Conservation (phyloP, 2,113 vertebrate genomes). For the Chloroceryle aenea region DNA sequence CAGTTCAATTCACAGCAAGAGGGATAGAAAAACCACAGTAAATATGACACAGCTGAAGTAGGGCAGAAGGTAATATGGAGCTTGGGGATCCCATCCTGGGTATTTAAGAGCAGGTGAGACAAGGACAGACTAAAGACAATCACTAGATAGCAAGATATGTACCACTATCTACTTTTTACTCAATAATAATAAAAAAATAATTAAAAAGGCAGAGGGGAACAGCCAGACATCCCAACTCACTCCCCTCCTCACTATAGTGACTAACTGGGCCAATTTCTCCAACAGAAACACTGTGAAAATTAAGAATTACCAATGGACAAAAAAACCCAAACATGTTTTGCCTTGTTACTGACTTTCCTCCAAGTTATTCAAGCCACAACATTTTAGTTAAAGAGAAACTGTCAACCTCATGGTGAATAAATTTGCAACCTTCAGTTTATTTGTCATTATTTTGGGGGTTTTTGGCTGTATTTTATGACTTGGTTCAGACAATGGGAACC, state of each 20-base stretch:
- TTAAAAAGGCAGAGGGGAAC: neutral
- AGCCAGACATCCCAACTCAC: neutral
- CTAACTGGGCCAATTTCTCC: neutral
- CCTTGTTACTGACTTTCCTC: neutral
- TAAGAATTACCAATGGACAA: rapidly evolving
- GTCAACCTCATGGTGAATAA: neutral
- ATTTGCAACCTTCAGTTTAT: neutral
- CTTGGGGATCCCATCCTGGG: neutral
- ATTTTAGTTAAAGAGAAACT: neutral
- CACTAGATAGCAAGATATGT: neutral
- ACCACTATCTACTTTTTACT: neutral
- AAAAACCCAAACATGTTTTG: neutral
- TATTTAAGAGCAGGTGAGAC: neutral
- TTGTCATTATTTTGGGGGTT: neutral
- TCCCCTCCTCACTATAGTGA: neutral
- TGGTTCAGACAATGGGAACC: neutral
- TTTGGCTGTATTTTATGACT: neutral
- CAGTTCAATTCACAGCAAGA: neutral
- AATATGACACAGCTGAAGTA: neutral
- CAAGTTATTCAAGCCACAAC: neutral
- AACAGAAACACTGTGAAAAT: neutral
- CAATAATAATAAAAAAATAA: neutral
- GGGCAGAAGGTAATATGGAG: no score
- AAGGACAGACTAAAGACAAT: neutral
- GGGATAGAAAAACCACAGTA: neutral